These are phyloP conservation scores for Aethes cnicana DNA, from an alignment of 2,888 invertebrate species.

Conservation along the genomic window DNA sequence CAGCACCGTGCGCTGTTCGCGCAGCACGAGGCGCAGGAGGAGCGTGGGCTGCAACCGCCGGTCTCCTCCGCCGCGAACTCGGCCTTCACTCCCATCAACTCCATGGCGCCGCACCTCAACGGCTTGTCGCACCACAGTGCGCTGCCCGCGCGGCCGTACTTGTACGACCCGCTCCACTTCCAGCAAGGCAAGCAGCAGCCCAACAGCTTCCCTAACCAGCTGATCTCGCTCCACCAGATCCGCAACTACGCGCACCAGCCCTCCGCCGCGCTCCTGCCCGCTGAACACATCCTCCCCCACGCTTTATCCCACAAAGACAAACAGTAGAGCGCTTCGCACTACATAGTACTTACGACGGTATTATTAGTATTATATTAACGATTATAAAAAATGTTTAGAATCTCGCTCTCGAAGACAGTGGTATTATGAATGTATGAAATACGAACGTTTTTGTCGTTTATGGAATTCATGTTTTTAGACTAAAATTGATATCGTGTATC, in stretches of 20 bases:
- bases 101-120: conserved; percentile 91
- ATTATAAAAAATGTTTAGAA: conserved; percentile 76
- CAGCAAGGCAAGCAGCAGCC: conserved; percentile 86
- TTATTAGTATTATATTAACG: conserved; percentile 75
- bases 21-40: conserved; percentile 76
- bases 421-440: conserved; percentile 70
- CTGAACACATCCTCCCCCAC: conserved; percentile 85
- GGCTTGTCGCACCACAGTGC: conserved; percentile 85
- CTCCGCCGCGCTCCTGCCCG: conserved; percentile 86
- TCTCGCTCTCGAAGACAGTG: conserved; percentile 76
- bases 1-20: conserved; percentile 84
- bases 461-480: conserved; percentile 72
- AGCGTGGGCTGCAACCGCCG: conserved; percentile 74
- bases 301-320: conserved; percentile 79
- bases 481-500: conserved; percentile 66
- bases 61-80: conserved; percentile 87
- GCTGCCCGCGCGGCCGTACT: conserved; percentile 89
- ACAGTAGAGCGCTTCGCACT: conserved; percentile 68
- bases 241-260: conserved; percentile 97
- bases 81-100: conserved; percentile 97
- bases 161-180: conserved; percentile 96
- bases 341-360: conserved; percentile 77
- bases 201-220: conserved; percentile 93
- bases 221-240: conserved; percentile 97
- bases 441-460: conserved; percentile 65